Evolutionary conservation across 1,140 invertebrate species (phyloP).

Genomic region (Aphelinus atriplicis): DNA sequence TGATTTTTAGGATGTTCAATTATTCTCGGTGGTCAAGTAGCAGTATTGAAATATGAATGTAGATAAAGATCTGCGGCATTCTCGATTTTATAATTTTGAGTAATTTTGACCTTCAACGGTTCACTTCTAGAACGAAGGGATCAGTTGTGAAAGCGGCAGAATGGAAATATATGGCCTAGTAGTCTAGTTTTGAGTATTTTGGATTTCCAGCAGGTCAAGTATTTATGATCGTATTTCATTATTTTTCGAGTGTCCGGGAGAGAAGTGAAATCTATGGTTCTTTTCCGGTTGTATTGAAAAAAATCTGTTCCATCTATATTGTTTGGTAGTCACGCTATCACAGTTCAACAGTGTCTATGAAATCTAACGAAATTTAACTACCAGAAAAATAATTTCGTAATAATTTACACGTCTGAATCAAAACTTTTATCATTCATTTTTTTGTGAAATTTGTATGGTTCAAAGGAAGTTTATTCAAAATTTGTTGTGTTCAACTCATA

Average conservation of each 20-base stretch:
- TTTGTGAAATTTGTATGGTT: too few species aligned
- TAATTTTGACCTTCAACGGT: slow-evolving; percentile 18
- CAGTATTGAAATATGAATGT: slow-evolving; percentile 11
- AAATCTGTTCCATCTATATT: background rate
- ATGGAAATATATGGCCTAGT: slow-evolving; percentile 24
- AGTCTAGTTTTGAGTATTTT: slow-evolving; percentile 2
- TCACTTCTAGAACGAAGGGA: slow-evolving; percentile 19
- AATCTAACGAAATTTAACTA: too few species aligned
- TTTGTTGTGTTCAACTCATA: too few species aligned
- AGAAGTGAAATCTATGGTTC: too few species aligned
- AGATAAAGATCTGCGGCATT: slow-evolving; percentile 12
- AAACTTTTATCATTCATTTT: too few species aligned
- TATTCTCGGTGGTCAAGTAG: background rate
- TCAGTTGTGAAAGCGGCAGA: slow-evolving; percentile 25
- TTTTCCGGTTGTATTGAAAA: too few species aligned
- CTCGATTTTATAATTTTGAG: slow-evolving; percentile 5
- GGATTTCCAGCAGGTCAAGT: slow-evolving; percentile 13
- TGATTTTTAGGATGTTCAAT: slow-evolving; percentile 9
- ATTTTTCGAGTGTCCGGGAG: slow-evolving; percentile 19
- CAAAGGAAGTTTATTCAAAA: too few species aligned
- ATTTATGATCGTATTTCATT: slow-evolving; percentile 9
- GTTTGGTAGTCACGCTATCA: background rate
- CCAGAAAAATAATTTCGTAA: too few species aligned
- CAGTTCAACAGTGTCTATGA: background rate
- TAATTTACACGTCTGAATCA: too few species aligned